Conservation (phyloP, 2,888 invertebrate species). For the Leuctra nigra region DNA sequence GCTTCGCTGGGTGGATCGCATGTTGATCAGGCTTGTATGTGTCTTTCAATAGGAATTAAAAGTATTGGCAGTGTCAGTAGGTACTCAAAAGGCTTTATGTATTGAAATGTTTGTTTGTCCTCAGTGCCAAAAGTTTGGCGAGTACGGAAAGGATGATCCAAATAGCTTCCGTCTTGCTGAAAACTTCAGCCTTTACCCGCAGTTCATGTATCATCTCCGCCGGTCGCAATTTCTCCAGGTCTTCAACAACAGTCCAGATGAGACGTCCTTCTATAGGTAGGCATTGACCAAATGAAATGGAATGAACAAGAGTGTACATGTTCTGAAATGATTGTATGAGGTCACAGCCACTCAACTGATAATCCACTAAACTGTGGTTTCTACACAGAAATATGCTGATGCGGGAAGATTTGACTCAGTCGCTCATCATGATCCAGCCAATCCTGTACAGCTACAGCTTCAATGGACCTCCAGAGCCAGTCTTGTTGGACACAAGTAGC, state of each 20-base stretch:
- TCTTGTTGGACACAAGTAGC: constrained; percentile 92
- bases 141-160: constrained; percentile 96
- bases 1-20: constrained; percentile 96
- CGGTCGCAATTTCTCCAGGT: constrained; percentile 98
- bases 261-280: constrained; percentile 95
- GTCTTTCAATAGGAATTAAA: no score
- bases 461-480: constrained; percentile 95
- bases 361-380: no score
- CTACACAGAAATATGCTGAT: constrained; percentile 82
- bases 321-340: no score
- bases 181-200: constrained; percentile 97
- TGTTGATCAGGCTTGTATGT: constrained; percentile 88
- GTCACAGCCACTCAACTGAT: no score
- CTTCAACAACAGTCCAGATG: constrained; percentile 99
- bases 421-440: constrained; percentile 99
- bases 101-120: constrained; percentile 33
- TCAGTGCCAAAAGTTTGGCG: constrained; percentile 98
- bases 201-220: constrained; percentile 98
- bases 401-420: constrained; percentile 95
- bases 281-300: no score
- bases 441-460: constrained; percentile 98
- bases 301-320: no score
- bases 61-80: no score
- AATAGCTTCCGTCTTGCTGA: constrained; percentile 92
- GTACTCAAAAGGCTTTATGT: background rate